Percentiles rank a stretch among this genome's conserved stretches.
Conservation (phyloP, 2,113 vertebrate genomes). For the Mobula hypostoma region DNA sequence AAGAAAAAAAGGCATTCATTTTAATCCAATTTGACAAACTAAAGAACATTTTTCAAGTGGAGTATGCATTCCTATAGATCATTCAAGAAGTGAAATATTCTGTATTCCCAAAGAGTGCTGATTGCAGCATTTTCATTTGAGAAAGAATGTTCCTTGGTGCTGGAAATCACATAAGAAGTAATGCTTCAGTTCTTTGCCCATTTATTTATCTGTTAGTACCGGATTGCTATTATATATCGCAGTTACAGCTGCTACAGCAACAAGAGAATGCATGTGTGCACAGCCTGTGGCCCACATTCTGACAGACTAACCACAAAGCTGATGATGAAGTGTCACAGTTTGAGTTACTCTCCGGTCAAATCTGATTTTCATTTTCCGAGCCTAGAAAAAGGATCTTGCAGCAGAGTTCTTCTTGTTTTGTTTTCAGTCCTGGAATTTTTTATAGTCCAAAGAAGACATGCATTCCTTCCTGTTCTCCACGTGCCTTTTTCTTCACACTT, state of each 20-base stretch:
- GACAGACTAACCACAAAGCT: conserved; percentile 4
- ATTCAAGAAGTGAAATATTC: neutral
- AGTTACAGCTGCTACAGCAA: conserved; percentile 10
- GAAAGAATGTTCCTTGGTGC: neutral
- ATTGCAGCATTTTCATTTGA: neutral
- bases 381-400: neutral
- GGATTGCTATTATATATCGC: neutral
- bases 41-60: neutral
- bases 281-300: conserved; percentile 16
- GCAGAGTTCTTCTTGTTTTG: too few relatives aligned
- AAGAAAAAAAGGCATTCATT: neutral
- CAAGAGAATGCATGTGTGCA: neutral
- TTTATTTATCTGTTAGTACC: neutral
- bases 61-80: neutral
- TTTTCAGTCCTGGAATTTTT: neutral
- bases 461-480: neutral
- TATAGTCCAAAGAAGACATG: neutral
- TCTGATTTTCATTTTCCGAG: neutral
- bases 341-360: neutral
- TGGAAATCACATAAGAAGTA: neutral
- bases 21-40: neutral
- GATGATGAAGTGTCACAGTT: neutral
- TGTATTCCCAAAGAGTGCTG: neutral
- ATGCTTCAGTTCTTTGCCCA: neutral
- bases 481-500: neutral